Percentiles rank a stretch among this genome's conserved stretches.
These are phyloP conservation scores for Hypsibius dujardini DNA, from an alignment of 1,140 invertebrate genomes.

Conservation along the genomic window DNA sequence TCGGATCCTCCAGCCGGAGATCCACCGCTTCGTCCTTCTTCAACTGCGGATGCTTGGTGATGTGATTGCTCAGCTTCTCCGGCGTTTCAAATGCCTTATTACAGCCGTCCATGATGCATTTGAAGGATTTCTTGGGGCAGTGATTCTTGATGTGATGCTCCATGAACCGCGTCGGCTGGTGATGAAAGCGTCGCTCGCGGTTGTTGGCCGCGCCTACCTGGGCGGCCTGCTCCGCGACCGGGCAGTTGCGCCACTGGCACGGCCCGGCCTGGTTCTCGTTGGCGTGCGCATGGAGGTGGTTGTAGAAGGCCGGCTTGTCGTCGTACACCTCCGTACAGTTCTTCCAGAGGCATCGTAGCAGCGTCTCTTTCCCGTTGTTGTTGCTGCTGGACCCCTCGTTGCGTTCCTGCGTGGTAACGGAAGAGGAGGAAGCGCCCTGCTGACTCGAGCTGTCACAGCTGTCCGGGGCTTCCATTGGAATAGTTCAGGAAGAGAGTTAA, in stretches of 20 bases:
- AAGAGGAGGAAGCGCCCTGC: too few species aligned
- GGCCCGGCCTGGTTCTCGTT: not conserved
- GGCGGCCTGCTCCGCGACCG: not conserved
- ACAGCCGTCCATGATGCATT: not conserved
- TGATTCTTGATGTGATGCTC: not conserved
- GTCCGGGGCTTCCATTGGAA: too few species aligned
- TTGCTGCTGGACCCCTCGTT: too few species aligned
- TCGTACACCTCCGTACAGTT: not conserved
- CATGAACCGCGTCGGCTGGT: not conserved
- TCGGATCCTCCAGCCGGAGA: not conserved
- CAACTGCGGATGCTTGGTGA: not conserved
- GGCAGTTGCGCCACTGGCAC: not conserved
- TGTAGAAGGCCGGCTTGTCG: not conserved
- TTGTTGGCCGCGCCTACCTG: not conserved
- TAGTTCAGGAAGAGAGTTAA: too few species aligned
- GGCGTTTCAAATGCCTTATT: not conserved
- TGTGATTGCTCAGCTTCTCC: not conserved
- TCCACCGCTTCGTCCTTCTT: not conserved
- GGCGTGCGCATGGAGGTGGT: not conserved
- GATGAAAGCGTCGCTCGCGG: not conserved
- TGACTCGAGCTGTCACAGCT: too few species aligned
- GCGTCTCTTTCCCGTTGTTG: too few species aligned
- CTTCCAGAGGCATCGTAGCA: slow-evolving; percentile 3
- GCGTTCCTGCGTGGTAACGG: too few species aligned
- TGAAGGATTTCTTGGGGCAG: not conserved